These are phyloP conservation scores for Romanogobio albipinnatus DNA, from an alignment of 2,113 vertebrate genomes.

Conservation along the genomic window DNA sequence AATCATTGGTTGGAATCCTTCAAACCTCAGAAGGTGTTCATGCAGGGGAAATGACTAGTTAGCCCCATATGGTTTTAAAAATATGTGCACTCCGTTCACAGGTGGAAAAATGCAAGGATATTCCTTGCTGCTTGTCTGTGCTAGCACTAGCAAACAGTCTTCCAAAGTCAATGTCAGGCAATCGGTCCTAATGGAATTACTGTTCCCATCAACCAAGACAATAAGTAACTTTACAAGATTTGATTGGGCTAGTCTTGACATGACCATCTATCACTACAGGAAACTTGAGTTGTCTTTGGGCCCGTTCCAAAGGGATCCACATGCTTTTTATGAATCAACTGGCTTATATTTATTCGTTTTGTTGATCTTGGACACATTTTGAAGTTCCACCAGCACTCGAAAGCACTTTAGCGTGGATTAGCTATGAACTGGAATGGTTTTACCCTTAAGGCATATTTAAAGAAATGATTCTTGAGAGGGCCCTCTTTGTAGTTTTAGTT, in stretches of 20 bases:
- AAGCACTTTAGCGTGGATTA: background rate
- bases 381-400: background rate
- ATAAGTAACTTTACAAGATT: conserved; percentile 53
- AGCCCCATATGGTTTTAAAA: background rate
- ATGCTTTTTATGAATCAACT: conserved; percentile 16
- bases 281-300: conserved; percentile 39
- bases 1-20: background rate
- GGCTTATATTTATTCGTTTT: conserved; percentile 20
- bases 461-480: conserved; percentile 22
- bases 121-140: conserved; percentile 11
- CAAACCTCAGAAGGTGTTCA: background rate
- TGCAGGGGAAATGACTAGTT: background rate
- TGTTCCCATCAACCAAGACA: conserved; percentile 54
- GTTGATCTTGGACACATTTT: background rate
- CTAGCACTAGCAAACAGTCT: background rate
- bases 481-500: conserved; percentile 5
- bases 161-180: conserved; percentile 41
- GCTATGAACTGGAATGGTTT: background rate
- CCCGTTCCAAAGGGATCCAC: background rate
- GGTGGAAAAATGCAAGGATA: conserved; percentile 10
- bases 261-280: conserved; percentile 39
- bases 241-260: conserved; percentile 32
- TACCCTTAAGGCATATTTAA: conserved; percentile 12
- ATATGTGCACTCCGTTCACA: background rate
- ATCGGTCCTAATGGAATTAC: conserved; percentile 44